Base-by-base conservation (phyloP, 2,113 vertebrate genomes). In the Tachysurus fulvidraco region DNA sequence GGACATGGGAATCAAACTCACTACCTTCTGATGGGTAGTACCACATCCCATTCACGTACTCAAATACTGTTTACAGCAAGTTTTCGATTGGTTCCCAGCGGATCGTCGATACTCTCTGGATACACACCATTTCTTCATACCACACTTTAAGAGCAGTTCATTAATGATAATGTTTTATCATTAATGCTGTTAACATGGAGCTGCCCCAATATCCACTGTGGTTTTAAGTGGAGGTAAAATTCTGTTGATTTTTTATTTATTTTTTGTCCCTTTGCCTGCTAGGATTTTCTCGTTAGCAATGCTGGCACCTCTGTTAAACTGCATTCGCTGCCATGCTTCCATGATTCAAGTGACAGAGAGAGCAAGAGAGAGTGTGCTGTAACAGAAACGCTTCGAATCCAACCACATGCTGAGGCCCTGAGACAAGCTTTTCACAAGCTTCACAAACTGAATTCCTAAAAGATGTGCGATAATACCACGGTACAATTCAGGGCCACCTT, bases 401-500 rank as follows among this genome's bases (percentile, higher is more conserved):
- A 30, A 59, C 55, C 71, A 67, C 55, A 36, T 54, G 83, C 86
- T 71, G 79, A 62, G 81, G 30, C 79, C 28, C 79, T 62, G 57
- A 85, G 86, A 79, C 30, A 54, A 83, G 62, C 41, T 88, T 76
- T 76, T 83, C 60, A 54, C 55, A 52, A 3, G 74, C 84, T 89
- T 50, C 46, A 50, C 81, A 86, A 86, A 54, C 86, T 57, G 46
- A 89, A 83, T 86, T 67, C 59, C 81, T 88, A 21, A 86, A 67
- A 89, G 55, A 81, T 76, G 74, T 88, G 71, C 6, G 65, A 55
- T 88, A 82, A 60, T 77, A 30, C 64, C 88, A 69, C 54, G 67
- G 84, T 71, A 85, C 69, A 57, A 83, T 89, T 46, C 76, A 3
- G 10, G 11, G 64, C 84, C 76, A 64, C 23, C 65, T 46, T 30